A percentile compares a stretch with the other conserved stretches of the same genome.
phyloP scores from a whole-genome alignment of 2,113 vertebrate genomes.

The Myanophis thanlyinensis region DNA sequence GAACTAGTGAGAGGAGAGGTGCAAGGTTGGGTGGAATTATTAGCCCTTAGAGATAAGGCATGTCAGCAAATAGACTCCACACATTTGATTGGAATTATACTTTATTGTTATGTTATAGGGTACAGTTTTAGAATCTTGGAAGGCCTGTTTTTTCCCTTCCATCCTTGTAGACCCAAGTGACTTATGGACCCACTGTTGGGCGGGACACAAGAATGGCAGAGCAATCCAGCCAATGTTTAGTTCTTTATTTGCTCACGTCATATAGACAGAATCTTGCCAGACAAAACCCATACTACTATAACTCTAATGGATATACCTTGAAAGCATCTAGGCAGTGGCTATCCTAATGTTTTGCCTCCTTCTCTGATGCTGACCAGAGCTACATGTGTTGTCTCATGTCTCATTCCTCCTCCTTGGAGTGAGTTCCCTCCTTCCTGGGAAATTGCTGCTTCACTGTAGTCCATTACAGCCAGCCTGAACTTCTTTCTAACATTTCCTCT shows the following conservation, averaged over 20 bases:
- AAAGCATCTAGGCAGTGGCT: too few relatives aligned
- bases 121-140: background rate
- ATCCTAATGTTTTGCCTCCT: too few relatives aligned
- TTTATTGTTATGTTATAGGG: background rate
- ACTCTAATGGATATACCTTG: background rate
- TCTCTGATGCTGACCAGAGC: too few relatives aligned
- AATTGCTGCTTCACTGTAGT: background rate
- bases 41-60: background rate
- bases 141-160: background rate
- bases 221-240: background rate
- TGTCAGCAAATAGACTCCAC: background rate
- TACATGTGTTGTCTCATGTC: too few relatives aligned
- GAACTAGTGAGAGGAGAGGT: background rate
- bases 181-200: background rate
- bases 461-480: background rate
- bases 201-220: background rate
- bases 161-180: background rate
- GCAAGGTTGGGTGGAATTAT: background rate
- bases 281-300: background rate
- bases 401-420: background rate
- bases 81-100: background rate
- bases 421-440: background rate
- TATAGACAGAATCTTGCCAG: background rate
- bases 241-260: background rate
- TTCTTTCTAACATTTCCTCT: background rate